Evolutionary conservation across 2,113 vertebrate genomes (phyloP).

Genomic region (Leptobrachium leishanense): DNA sequence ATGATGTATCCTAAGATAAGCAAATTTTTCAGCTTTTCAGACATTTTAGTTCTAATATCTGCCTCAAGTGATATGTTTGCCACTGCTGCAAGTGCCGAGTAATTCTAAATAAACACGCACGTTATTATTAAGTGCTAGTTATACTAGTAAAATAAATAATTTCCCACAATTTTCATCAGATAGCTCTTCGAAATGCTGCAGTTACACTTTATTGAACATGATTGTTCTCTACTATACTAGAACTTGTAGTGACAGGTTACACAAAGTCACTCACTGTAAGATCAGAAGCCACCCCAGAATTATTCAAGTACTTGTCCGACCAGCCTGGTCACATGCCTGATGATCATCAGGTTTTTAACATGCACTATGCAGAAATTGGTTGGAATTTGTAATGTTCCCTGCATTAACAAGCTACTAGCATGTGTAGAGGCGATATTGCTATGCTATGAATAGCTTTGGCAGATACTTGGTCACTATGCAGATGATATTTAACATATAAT

Average conservation of each 20-base stretch:
- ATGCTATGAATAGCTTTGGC: too few relatives aligned
- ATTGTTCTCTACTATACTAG: not conserved
- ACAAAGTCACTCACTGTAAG: conserved; percentile 7
- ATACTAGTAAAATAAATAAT: too few relatives aligned
- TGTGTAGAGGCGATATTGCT: too few relatives aligned
- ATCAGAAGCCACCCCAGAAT: conserved; percentile 22
- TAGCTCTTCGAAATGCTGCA: not conserved
- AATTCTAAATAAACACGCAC: not conserved
- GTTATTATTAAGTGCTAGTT: too few relatives aligned
- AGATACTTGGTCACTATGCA: too few relatives aligned
- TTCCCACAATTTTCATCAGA: not conserved
- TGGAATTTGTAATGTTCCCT: too few relatives aligned
- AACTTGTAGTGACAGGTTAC: conserved; percentile 32
- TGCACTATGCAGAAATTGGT: too few relatives aligned
- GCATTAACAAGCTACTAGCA: too few relatives aligned
- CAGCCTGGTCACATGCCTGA: conserved; percentile 21
- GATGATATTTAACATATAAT: too few relatives aligned
- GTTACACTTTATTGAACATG: not conserved
- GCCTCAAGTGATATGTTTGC: not conserved
- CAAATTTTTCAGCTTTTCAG: too few relatives aligned
- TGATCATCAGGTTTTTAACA: not conserved
- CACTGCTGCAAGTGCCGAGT: not conserved
- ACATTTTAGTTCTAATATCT: not conserved
- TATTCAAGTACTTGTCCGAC: conserved; percentile 34
- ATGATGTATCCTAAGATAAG: too few relatives aligned